Evolutionary conservation across 2,113 vertebrate species (phyloP), one percentile per base, ranked within the genome.

Genomic region (Myotis yumanensis): DNA sequence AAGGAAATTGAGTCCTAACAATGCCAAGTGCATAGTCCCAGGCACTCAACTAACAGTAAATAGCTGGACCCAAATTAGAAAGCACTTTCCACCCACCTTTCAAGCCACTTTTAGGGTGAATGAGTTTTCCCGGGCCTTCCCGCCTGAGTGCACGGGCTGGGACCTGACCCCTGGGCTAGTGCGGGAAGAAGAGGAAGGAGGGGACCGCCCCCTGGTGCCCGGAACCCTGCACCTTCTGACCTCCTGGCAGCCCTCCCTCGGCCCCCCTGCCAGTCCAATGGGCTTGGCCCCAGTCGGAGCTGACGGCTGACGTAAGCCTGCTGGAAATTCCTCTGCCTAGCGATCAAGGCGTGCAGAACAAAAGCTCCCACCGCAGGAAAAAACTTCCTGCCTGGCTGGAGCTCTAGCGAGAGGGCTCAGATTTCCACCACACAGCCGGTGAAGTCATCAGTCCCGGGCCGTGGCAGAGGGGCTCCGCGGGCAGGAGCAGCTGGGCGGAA

Each of bases 321-420:
- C 94, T 95, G 94, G 95, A 93, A 97, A 97, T 96, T 96, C 97
- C 93, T 97, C 80, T 73, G 86, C 75, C 69, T 37, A 2, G 35
- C 2, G 59, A 89, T 89, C 93, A 59, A 86, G 80, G 85, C 85
- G 77, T 71, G 51, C 35, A 97, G 97, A 96, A 97, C 96, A 96
- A 97, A 97, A 94, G 93, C 96, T 93, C 71, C 69, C 82, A 64
- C 90, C 66, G 7, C 95, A 89, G 92, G 95, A 86, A 85, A 87
- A 95, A 94, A 77, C 95, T 96, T 96, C 95, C 96, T 97, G 97
- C 90, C 93, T 52, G 32, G 92, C 84, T 73, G 46, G 40, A 51
- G 92, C 84, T 85, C 59, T 48, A 64, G 88, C 3, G 6, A 79
- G 75, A 37, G 16, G 69, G 95, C 95, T 97, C 83, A 0, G 83